Base-by-base conservation (phyloP, 2,888 invertebrate genomes). In the Noctua fimbriata region DNA sequence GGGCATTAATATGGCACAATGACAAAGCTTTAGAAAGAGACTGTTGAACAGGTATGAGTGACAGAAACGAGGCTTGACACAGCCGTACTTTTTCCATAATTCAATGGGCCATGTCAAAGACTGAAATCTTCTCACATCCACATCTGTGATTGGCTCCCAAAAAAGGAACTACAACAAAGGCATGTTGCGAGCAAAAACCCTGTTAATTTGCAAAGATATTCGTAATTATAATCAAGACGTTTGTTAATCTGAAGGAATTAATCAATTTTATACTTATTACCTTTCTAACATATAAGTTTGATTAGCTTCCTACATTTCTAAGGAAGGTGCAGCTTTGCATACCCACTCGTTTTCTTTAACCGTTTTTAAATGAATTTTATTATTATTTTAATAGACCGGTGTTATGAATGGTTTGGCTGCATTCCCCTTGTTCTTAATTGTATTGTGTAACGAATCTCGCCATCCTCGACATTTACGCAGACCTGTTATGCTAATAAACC, bases 401-500 rank as follows among this genome's bases (percentile, higher is more conserved):
- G 9, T 65, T n/a, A 16, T 36, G n/a, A 66, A 69, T 70, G 7
- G 32, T 55, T 52, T 72, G 47, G 16, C 63, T 83, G 63, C 74
- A 69, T 75, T 66, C 55, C 16, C 36, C 73, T 24, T 82, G 6
- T 44, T 47, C 58, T 63, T 49, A 24, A 55, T 36, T 70, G 47
- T 65, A 70, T 79, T 82, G 70, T 78, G 24, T 66, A 52, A 41
- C 21, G 28, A 63, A 74, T 44, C 36, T 28, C n/a, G 69, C 69
- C 28, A 47, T 63, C 63, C 63, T 21, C 63, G 32, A 63, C 63
- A 63, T 63, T 21, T 65, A 36, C 16, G 7, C 36, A 44, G 49
- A 84, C 85, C 52, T 63, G 76, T 85, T 85, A 85, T 76, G 76
- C 24, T 81, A 85, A 85, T 85, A 66, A 65, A 58, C 44, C 5